These are phyloP conservation scores for Bombus sylvicola DNA, from an alignment of 1,140 invertebrate genomes.

Conservation along the genomic window DNA sequence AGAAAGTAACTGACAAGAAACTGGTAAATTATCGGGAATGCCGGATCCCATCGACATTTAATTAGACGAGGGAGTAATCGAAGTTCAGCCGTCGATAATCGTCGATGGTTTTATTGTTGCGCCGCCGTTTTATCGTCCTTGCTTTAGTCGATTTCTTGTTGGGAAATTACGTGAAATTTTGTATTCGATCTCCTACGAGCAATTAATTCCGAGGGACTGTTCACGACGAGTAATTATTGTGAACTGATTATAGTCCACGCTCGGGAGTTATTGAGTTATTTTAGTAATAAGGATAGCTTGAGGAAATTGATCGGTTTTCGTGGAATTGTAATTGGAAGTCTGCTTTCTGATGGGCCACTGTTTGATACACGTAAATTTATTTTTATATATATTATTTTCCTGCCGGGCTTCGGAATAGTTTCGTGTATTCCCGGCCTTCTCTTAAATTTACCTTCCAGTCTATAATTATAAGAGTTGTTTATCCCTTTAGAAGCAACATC, in stretches of 20 bases:
- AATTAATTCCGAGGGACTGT: conserved; percentile 24
- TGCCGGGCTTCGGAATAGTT: neutral
- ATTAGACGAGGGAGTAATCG: conserved; percentile 25
- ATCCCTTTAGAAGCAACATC: neutral
- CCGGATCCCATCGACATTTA: conserved; percentile 8
- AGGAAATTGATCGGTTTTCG: conserved; percentile 15
- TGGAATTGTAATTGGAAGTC: neutral
- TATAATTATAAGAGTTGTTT: neutral
- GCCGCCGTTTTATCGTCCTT: conserved; percentile 1
- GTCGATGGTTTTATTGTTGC: conserved; percentile 5
- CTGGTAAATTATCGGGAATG: neutral
- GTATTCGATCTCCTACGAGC: conserved; percentile 20
- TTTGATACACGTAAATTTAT: neutral
- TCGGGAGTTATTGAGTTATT: conserved; percentile 35
- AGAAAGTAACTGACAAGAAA: neutral
- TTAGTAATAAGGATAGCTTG: conserved; percentile 12
- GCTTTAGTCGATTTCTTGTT: neutral
- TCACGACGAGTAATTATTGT: conserved; percentile 17
- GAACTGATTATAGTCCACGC: conserved; percentile 5
- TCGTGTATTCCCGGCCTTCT: neutral
- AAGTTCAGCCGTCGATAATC: conserved; percentile 26
- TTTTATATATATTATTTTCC: neutral
- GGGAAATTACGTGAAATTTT: conserved; percentile 19
- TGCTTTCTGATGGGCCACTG: neutral
- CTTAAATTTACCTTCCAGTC: neutral